Evolutionary conservation across 2,797 vertebrate genomes (phyloP).

Genomic region (Sebastes cheni): DNA sequence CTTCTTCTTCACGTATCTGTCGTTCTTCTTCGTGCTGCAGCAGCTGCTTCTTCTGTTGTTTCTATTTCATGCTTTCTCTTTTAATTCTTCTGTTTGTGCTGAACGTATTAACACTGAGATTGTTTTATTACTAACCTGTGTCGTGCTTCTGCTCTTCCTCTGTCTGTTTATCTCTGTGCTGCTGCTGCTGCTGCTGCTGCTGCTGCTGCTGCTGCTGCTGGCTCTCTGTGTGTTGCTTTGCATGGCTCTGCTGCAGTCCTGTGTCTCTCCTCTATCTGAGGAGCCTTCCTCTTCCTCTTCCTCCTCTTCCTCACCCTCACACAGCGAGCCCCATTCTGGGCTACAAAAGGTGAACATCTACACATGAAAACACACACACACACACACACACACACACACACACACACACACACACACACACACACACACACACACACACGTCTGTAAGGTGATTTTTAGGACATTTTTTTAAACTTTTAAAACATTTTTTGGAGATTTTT

Average conservation of each 20-base stretch:
- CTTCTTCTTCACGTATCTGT: background rate
- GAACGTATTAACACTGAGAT: background rate
- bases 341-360: conserved; percentile 86
- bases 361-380: background rate
- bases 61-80: too few relatives aligned
- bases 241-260: conserved; percentile 81
- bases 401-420: background rate
- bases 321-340: conserved; percentile 84
- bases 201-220: too few relatives aligned
- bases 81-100: background rate
- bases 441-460: background rate
- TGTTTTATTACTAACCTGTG: background rate
- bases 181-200: too few relatives aligned
- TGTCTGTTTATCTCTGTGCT: background rate
- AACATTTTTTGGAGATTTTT: too few relatives aligned
- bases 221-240: conserved; percentile 2
- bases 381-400: too few relatives aligned
- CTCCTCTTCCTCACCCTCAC: conserved; percentile 82
- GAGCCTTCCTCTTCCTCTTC: conserved; percentile 67
- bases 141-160: background rate
- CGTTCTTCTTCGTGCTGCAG: background rate
- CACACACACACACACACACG: background rate
- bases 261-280: conserved; percentile 89
- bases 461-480: too few relatives aligned
- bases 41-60: background rate